Evolutionary conservation across 2,888 invertebrate species (phyloP).

Genomic region (Gastrophysa polygoni): DNA sequence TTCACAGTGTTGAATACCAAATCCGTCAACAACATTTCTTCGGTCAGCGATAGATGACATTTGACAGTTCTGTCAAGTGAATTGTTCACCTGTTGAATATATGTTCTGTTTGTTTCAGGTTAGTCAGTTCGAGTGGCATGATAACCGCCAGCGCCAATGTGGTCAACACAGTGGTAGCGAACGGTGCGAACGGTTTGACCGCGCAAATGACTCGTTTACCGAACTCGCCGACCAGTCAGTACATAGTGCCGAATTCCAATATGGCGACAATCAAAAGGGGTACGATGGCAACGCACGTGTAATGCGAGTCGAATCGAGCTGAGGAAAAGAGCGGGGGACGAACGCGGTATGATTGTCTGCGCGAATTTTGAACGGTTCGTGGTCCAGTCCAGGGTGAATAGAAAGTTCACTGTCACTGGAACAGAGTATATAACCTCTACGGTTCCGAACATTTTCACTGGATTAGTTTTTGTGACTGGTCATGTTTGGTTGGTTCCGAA

Average conservation of each 20-base stretch:
- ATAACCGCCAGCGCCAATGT: slow-evolving; percentile 54
- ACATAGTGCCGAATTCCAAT: slow-evolving; percentile 64
- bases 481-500: too few relatives aligned
- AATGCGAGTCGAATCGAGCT: slow-evolving; percentile 48
- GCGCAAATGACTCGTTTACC: slow-evolving; percentile 63
- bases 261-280: slow-evolving; percentile 67
- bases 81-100: not conserved
- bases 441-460: too few relatives aligned
- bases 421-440: too few relatives aligned
- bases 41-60: too few relatives aligned
- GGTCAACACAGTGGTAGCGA: slow-evolving; percentile 60
- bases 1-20: too few relatives aligned
- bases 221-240: slow-evolving; percentile 61
- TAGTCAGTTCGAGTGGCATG: slow-evolving; percentile 51
- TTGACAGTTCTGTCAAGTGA: too few relatives aligned
- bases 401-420: too few relatives aligned
- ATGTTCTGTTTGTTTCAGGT: slow-evolving; percentile 25
- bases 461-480: too few relatives aligned
- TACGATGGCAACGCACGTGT: slow-evolving; percentile 71
- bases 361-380: not conserved
- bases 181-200: slow-evolving; percentile 58
- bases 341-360: not conserved
- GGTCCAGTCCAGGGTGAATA: too few relatives aligned
- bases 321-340: slow-evolving; percentile 8
- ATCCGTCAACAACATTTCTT: too few relatives aligned